Evolutionary conservation across 2,888 invertebrate genomes (phyloP).

Genomic region (Parthenolecanium corni): DNA sequence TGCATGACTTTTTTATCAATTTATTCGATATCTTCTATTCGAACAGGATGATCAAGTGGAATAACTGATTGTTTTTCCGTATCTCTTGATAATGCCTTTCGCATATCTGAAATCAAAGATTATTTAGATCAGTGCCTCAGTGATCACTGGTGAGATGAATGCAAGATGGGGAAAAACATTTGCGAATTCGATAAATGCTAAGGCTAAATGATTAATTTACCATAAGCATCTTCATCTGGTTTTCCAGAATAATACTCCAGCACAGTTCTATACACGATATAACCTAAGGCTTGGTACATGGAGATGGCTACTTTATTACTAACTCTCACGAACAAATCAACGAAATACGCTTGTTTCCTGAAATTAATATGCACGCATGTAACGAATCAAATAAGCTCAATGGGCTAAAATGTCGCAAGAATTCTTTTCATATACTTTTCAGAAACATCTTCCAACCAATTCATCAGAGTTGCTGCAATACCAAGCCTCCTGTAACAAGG

Average conservation of each 20-base stretch:
- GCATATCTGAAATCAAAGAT: slow-evolving; percentile 65
- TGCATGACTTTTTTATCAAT: not conserved
- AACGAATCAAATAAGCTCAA: not conserved
- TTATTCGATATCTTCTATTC: slow-evolving; percentile 81
- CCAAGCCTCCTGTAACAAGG: slow-evolving; percentile 87
- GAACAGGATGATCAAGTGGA: slow-evolving; percentile 84
- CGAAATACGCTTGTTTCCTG: slow-evolving; percentile 92
- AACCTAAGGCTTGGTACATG: slow-evolving; percentile 93
- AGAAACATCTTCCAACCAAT: slow-evolving; percentile 85
- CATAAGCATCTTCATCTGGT: slow-evolving; percentile 97
- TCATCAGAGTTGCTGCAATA: slow-evolving; percentile 86
- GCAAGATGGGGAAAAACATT: not conserved
- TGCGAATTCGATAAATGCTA: not conserved
- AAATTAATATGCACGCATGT: slow-evolving; percentile 36
- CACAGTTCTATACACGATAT: slow-evolving; percentile 90
- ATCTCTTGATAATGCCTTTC: slow-evolving; percentile 92
- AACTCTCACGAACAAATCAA: slow-evolving; percentile 94
- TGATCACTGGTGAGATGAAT: not conserved
- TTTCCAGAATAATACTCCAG: slow-evolving; percentile 97
- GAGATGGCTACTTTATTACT: slow-evolving; percentile 95
- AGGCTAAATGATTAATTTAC: slow-evolving; percentile 43
- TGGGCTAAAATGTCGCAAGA: not conserved
- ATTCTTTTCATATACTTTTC: slow-evolving; percentile 43
- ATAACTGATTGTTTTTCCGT: slow-evolving; percentile 81
- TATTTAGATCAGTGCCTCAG: not conserved